A percentile compares a stretch with the other conserved stretches of the same genome.
Evolutionary conservation across 2,113 vertebrate genomes (phyloP).

Genomic region (Clarias macrocephalus): DNA sequence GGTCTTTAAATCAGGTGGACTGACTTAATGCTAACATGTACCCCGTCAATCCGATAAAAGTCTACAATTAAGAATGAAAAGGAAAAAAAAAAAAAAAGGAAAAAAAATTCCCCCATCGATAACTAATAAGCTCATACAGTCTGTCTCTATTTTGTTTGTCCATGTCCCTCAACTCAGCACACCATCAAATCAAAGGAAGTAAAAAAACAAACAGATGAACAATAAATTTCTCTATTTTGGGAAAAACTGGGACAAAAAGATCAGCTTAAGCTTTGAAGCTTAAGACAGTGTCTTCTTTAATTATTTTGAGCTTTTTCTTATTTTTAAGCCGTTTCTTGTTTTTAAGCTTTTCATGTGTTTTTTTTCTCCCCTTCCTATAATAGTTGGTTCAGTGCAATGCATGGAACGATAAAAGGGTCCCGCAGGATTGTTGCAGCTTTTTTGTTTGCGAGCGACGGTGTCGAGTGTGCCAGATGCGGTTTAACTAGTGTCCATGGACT

Average conservation of each 20-base stretch:
- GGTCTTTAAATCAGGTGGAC: conserved; percentile 44
- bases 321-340: conserved; percentile 64
- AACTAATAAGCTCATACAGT: conserved; percentile 57
- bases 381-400: conserved; percentile 92
- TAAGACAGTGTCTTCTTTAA: conserved; percentile 53
- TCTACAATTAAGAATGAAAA: conserved; percentile 51
- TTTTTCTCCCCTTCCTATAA: conserved; percentile 69
- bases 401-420: conserved; percentile 83
- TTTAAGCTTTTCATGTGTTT: conserved; percentile 54
- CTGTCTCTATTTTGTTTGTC: conserved; percentile 56
- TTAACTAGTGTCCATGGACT: conserved; percentile 99
- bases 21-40: conserved; percentile 27
- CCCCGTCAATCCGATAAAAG: conserved; percentile 32
- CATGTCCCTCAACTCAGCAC: conserved; percentile 62
- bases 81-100: conserved; percentile 2
- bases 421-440: conserved; percentile 52
- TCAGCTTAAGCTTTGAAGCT: conserved; percentile 77
- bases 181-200: conserved; percentile 50
- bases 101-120: conserved; percentile 60
- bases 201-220: conserved; percentile 75
- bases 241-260: conserved; percentile 62
- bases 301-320: conserved; percentile 72
- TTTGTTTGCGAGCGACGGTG: conserved; percentile 56
- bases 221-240: conserved; percentile 63
- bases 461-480: conserved; percentile 21